Evolutionary conservation across 2,888 invertebrate species (phyloP), one percentile per base, ranked within the genome.

Genomic region (Portevinia maculata): DNA sequence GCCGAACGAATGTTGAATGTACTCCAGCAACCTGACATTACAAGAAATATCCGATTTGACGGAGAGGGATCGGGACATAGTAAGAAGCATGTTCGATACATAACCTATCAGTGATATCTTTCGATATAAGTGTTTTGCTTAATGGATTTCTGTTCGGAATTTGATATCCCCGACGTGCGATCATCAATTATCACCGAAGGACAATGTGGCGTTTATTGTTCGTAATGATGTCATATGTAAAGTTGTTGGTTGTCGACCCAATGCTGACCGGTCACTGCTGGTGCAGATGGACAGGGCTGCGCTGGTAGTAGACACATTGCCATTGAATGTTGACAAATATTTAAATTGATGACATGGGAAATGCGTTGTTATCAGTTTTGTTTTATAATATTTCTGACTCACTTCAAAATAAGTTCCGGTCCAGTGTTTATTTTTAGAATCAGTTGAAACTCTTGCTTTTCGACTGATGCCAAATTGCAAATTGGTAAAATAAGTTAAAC

Each of bases 81-180:
- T 39, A 50, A 46, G 53, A 30, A 34, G 21, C 59, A 52, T 67
- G 67, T 81, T 81, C 81, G 52, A 83, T 76, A 70, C 71, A 34
- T 62, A 65, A 48, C 76, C 64, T 76, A 83, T 83, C 71, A 55
- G 67, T 70, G 86, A 85, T 86, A 86, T 85, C 85, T 85, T 84
- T 81, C 83, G 84, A 84, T 86, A 85, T 85, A 71, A 79, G 86
- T 86, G 86, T 86, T 85, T 85, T 86, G 62, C 85, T 86, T 86
- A 86, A 86, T 86, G 86, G 86, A 86, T 85, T 86, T 64, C 84
- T 84, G 86, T 85, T 85, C 85, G 74, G 71, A 85, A 85, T 84
- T 70, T 86, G 86, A 86, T 86, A 86, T 71, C 67, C 84, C 34
- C 81, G 86, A 86, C 85, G 74, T 64, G 28, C 41, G 79, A 78